A percentile compares a stretch with the other conserved stretches of the same genome.
phyloP scores from a whole-genome alignment of 2,113 vertebrate species.

The Pelusios castaneus region DNA sequence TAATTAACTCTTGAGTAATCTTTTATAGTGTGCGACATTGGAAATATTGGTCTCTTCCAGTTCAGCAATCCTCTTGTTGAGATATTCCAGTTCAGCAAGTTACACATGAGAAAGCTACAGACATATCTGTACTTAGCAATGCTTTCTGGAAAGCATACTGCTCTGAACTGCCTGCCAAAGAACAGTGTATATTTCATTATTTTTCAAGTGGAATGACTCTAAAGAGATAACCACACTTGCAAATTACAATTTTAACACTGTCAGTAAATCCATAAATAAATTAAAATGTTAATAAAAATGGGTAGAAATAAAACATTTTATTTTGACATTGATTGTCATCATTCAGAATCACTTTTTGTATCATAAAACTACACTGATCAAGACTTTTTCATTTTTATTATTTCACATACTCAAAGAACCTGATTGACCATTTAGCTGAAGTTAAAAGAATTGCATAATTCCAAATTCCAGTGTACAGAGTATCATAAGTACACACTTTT shows the following conservation, averaged over 20 bases:
- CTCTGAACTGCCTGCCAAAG: not conserved
- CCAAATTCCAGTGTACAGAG: too few relatives aligned
- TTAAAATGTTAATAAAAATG: too few relatives aligned
- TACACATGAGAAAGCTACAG: conserved; percentile 4
- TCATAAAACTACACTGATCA: too few relatives aligned
- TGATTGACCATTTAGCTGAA: too few relatives aligned
- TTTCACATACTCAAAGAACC: too few relatives aligned
- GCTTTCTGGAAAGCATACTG: not conserved
- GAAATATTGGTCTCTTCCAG: not conserved
- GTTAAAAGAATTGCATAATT: too few relatives aligned
- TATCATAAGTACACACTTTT: too few relatives aligned
- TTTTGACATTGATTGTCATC: too few relatives aligned
- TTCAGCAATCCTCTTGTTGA: conserved; percentile 1
- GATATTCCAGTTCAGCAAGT: not conserved
- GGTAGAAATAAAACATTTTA: too few relatives aligned
- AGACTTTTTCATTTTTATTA: too few relatives aligned
- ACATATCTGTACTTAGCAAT: conserved; percentile 3
- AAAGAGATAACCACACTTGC: not conserved
- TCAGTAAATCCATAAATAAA: too few relatives aligned
- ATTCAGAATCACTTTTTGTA: too few relatives aligned
- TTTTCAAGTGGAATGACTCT: conserved; percentile 4
- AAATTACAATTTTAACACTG: not conserved
- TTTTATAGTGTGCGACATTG: not conserved
- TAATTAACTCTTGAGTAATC: not conserved
- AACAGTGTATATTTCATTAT: conserved; percentile 6